Percentiles rank a stretch among this genome's conserved stretches.
Evolutionary conservation across 2,797 vertebrate species (phyloP).

Genomic region (Capromys pilorides): DNA sequence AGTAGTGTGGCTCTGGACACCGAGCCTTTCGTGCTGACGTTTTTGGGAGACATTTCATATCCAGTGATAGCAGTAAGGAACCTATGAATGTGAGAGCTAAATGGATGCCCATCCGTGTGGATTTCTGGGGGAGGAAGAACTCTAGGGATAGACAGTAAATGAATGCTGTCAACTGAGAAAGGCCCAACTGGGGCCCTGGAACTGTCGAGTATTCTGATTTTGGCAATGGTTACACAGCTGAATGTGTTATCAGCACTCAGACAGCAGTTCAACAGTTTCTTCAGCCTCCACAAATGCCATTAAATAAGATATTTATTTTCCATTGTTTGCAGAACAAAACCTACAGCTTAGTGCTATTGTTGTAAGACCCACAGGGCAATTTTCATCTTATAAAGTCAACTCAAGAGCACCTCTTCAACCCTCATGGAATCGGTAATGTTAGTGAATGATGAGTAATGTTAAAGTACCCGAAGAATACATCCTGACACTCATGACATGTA

Average conservation of each 20-base stretch:
- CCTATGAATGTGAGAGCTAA: too few relatives aligned
- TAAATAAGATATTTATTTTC: not conserved
- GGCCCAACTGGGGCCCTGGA: not conserved
- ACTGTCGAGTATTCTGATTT: not conserved
- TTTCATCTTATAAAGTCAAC: not conserved
- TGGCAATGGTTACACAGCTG: not conserved
- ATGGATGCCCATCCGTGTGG: too few relatives aligned
- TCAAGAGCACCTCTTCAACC: not conserved
- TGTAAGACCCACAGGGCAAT: not conserved
- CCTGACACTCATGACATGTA: not conserved
- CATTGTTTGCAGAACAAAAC: constrained; percentile 14
- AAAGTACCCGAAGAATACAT: not conserved
- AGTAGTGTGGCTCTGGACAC: not conserved
- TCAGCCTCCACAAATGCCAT: not conserved
- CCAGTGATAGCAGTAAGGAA: too few relatives aligned
- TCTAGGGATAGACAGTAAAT: not conserved
- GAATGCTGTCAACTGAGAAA: not conserved
- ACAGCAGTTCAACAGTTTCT: not conserved
- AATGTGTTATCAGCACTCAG: not conserved
- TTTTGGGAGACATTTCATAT: not conserved
- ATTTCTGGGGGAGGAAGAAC: not conserved
- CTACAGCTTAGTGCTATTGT: not conserved
- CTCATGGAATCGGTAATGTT: not conserved
- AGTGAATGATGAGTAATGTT: not conserved
- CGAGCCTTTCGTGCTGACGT: too few relatives aligned